Base-by-base conservation (phyloP, 2,113 vertebrate species). In the Trochalopteron elliotii region DNA sequence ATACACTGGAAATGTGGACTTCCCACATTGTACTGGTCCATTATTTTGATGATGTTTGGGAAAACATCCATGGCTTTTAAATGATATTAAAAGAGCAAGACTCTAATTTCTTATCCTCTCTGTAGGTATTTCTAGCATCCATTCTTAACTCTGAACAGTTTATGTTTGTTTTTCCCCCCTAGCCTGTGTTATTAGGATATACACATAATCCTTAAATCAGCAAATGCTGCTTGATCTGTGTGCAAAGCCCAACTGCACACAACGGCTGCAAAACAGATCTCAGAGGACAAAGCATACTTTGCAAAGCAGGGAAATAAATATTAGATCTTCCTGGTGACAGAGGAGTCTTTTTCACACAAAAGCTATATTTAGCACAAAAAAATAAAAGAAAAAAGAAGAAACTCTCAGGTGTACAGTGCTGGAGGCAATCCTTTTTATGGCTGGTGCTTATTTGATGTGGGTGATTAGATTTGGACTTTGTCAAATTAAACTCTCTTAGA, bases 391-490 rank as follows among this genome's bases (percentile, higher is more conserved):
- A 33, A 56, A 56, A 57, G 23, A 39, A 82, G 19, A 14, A 83
- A 35, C 23, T 76, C 33, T 76, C 10, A 44, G 57, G 16, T 10
- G 3, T 31, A 52, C 13, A 39, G 23, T 47, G 47, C 64, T 78
- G 61, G 49, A 94, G 80, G 61, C 70, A 67, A 31, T 28, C 44
- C 31, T 87, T 84, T 71, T 78, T 67, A 82, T 50, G 44, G 22
- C 20, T 93, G 28, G 23, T 49, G 12, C n/a, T 87, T 93, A 76
- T 85, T 87, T 83, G 82, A 90, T 88, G 63, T 49, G 37, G 10
- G 45, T 85, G 87, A 91, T 89, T 88, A 96, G 68, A 92, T 87
- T 57, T 93, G 59, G 70, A 79, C 84, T 94, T 94, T 65, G 91
- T 85, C 61, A 93, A 85, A 96, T 82, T 89, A 95, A 95, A 72